phyloP scores from a whole-genome alignment of 2,797 vertebrate species.

The Lacerta agilis region DNA sequence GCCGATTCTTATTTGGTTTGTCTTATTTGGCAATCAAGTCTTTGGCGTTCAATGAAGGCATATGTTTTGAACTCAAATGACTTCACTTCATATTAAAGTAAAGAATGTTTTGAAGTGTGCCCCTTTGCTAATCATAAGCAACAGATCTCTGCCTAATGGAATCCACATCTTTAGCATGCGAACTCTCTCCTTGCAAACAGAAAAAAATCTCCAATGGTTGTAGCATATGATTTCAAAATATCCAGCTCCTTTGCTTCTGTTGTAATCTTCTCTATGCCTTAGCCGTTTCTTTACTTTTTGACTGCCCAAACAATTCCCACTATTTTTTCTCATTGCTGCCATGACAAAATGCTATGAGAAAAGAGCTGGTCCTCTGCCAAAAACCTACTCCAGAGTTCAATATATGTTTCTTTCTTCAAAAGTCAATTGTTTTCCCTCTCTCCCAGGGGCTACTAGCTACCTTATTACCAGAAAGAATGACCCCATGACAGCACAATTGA shows the following conservation, averaged over 20 bases:
- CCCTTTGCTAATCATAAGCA: conserved; percentile 79
- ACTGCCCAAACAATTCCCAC: conserved; percentile 53
- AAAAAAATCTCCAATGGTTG: conserved; percentile 67
- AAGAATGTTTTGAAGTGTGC: conserved; percentile 78
- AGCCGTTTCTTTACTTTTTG: conserved; percentile 45
- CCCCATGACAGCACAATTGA: conserved; percentile 70
- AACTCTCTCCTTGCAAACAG: conserved; percentile 59
- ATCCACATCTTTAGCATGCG: conserved; percentile 70
- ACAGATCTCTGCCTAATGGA: conserved; percentile 72
- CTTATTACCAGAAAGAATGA: conserved; percentile 78
- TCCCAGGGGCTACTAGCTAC: conserved; percentile 73
- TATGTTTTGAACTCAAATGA: conserved; percentile 81
- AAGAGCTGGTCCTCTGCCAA: conserved; percentile 71
- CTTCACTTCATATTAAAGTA: conserved; percentile 78
- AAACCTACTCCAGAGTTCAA: conserved; percentile 67
- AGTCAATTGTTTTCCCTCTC: conserved; percentile 73
- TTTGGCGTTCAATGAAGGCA: conserved; percentile 72
- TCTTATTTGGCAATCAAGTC: conserved; percentile 70
- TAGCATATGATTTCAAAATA: conserved; percentile 65
- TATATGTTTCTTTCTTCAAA: conserved; percentile 70
- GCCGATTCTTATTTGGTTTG: conserved; percentile 64
- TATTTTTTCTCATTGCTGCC: conserved; percentile 64
- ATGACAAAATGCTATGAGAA: conserved; percentile 70
- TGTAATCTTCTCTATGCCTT: conserved; percentile 45
- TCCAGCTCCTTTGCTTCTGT: conserved; percentile 35